Evolutionary conservation across 2,797 vertebrate species (phyloP).

Genomic region (Alcedo atthis): DNA sequence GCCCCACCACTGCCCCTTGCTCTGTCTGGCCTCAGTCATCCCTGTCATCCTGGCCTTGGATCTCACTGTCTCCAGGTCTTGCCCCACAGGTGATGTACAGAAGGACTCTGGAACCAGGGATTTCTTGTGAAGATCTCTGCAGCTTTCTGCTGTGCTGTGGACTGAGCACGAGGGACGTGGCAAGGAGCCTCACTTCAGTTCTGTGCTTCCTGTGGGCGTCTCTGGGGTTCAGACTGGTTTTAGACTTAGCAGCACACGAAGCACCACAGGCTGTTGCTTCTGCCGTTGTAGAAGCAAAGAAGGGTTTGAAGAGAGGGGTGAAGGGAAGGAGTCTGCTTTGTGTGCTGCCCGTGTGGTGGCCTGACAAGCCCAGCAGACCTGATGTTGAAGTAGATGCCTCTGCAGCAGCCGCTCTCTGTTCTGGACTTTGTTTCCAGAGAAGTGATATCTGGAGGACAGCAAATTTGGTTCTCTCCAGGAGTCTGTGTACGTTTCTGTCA

Average conservation of each 20-base stretch:
- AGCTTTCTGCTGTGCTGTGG: neutral
- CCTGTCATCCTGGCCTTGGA: neutral
- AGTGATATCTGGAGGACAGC: neutral
- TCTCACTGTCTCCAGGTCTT: neutral
- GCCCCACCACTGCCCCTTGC: accelerated
- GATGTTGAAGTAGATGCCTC: neutral
- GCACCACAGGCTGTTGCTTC: neutral
- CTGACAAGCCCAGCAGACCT: accelerated
- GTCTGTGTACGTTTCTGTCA: neutral
- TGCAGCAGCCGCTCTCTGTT: constrained; percentile 64
- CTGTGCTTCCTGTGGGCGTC: accelerated
- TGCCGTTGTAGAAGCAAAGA: neutral
- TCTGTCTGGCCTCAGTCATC: neutral
- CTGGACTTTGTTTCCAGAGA: neutral
- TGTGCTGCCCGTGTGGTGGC: neutral
- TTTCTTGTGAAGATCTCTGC: neutral
- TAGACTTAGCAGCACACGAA: neutral
- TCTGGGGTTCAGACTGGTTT: neutral
- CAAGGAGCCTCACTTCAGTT: neutral
- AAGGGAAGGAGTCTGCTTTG: neutral
- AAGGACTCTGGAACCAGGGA: neutral
- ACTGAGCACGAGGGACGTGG: neutral
- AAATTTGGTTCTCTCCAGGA: neutral
- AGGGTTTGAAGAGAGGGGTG: neutral
- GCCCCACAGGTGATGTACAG: accelerated